Percentiles rank a stretch among this genome's conserved stretches.
phyloP scores from a whole-genome alignment of 2,113 vertebrate species.

The Callopanchax toddi region DNA sequence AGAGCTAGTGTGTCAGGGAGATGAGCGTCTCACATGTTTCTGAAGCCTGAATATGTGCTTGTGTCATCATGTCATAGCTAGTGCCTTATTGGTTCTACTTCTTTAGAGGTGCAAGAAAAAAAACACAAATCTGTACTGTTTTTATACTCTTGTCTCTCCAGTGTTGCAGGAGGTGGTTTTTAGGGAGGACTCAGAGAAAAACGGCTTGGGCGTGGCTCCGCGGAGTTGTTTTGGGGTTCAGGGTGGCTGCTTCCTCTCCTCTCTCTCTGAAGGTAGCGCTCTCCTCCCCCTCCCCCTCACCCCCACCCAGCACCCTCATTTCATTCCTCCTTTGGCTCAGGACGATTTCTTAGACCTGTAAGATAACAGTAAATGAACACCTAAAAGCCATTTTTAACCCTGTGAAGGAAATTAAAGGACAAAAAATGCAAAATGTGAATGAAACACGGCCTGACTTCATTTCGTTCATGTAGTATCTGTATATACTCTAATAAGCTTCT shows the following conservation, averaged over 20 bases:
- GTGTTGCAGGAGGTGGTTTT: constrained; percentile 86
- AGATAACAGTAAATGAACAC: constrained; percentile 3
- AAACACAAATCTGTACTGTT: constrained; percentile 43
- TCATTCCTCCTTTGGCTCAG: constrained; percentile 16
- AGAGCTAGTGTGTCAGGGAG: constrained; percentile 49
- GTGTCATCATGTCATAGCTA: constrained; percentile 57
- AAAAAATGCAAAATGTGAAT: background rate
- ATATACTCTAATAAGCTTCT: too few species aligned
- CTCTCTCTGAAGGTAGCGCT: constrained; percentile 82
- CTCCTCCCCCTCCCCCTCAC: background rate
- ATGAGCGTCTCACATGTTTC: constrained; percentile 53
- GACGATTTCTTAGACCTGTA: background rate
- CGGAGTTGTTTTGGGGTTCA: constrained; percentile 85
- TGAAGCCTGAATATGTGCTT: constrained; percentile 50
- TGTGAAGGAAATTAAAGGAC: background rate
- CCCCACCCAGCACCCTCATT: background rate
- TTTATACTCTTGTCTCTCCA: constrained; percentile 71
- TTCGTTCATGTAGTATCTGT: too few species aligned
- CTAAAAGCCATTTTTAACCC: constrained; percentile 16
- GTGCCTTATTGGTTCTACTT: constrained; percentile 57
- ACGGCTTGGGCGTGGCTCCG: constrained; percentile 80
- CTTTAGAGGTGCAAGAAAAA: constrained; percentile 52
- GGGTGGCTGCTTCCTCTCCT: constrained; percentile 85
- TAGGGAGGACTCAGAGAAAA: constrained; percentile 84
- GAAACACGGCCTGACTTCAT: too few species aligned